Evolutionary conservation across 2,797 vertebrate species (phyloP), one percentile per base, ranked within the genome.

Genomic region (Coccyzus lansbergi): DNA sequence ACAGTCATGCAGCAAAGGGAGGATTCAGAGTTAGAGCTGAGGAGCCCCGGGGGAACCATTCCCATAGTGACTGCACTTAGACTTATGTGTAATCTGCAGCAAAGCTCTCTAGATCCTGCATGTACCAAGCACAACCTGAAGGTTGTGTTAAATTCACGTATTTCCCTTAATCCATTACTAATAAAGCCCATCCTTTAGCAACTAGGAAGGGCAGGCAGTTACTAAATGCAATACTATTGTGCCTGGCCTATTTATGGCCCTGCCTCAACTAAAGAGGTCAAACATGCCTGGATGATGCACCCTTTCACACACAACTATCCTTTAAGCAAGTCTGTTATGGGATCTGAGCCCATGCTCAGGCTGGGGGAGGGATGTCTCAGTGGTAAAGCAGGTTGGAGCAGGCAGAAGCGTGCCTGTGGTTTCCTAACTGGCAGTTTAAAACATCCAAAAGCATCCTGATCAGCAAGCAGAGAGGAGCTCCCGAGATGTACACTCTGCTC

Each of bases 201-300:
- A 4, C 26, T 44, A 4, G 4, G 60, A 85, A 74, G 40, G 26
- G 26, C 49, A 81, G 53, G 59, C 22, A 16, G 28, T 28, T 49
- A 62, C 34, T 58, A 69, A 87, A 48, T 0, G 3, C 46, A 8
- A 28, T 17, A n/a, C 10, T 40, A 34, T 19, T 55, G 78, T 9
- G 8, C 71, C 0, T 28, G 52, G 51, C 28, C 46, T n/a, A 12
- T 3, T 65, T 68, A 42, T 4, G 42, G 62, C 18, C 42, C 36
- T 26, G 56, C 6, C 52, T 49, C 71, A 87, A 13, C 15, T 33
- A 9, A 64, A 38, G 38, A 29, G 42, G 46, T 12, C 42, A 60
- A 79, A 20, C 31, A 29, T 2, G 3, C 75, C 56, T 48, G 26
- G 25, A 34, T 1, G 5, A 21, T 1, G 0, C 1, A 1, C 34